phyloP scores from a whole-genome alignment of 2,113 vertebrate species.

The Semnornis frantzii region DNA sequence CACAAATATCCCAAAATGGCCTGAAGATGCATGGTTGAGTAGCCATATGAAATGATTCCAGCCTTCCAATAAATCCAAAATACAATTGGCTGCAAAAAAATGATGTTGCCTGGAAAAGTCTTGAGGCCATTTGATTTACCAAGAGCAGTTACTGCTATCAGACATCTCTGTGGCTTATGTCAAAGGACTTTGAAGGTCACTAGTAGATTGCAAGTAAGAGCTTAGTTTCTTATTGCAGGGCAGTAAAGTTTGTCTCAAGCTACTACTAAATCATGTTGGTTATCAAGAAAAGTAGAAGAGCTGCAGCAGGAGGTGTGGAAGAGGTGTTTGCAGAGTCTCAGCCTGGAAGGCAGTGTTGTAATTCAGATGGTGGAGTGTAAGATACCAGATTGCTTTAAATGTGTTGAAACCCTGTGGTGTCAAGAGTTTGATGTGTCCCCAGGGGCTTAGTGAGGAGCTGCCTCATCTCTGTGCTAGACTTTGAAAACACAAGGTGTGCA shows the following conservation, averaged over 20 bases:
- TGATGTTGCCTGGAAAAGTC: not conserved
- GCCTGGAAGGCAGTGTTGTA: not conserved
- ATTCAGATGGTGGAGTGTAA: not conserved
- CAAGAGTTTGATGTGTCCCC: not conserved
- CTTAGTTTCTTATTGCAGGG: not conserved
- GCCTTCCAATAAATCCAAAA: not conserved
- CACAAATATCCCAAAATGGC: conserved; percentile 1
- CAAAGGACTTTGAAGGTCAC: conserved; percentile 5
- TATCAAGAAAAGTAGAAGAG: not conserved
- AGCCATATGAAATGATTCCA: conserved; percentile 5
- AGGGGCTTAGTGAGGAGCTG: not conserved
- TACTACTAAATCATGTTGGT: not conserved
- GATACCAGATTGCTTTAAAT: not conserved
- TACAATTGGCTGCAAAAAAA: conserved; percentile 26
- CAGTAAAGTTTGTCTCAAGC: not conserved
- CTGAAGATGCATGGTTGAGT: not conserved
- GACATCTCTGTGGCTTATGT: not conserved
- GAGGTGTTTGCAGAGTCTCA: not conserved
- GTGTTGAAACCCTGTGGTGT: not conserved
- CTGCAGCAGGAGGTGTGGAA: not conserved
- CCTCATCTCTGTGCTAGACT: not conserved
- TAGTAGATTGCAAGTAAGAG: not conserved
- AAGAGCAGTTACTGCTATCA: not conserved
- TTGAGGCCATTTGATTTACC: not conserved
- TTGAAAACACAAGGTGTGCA: not conserved